Base-by-base conservation (phyloP, 2,113 vertebrate species). In the Apodemus speciosus region DNA sequence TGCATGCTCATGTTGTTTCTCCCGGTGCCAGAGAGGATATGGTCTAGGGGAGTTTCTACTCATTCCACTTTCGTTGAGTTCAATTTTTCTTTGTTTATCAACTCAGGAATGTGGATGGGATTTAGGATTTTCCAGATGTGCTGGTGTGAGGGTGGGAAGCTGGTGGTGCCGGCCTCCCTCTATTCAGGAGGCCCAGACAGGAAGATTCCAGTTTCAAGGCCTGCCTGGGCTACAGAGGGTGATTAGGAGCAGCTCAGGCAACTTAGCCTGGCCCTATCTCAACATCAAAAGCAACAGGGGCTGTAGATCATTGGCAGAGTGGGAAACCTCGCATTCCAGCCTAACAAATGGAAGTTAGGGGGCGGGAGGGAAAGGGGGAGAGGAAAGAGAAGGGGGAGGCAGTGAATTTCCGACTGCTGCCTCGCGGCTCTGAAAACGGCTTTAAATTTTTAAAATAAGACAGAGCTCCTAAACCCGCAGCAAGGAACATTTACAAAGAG, bases 1-100 rank as follows among this genome's bases (percentile, higher is more conserved):
- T n/a, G n/a, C n/a, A 92, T 64, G 40, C 76, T 85, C 91, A 40
- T 68, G 92, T 20, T 79, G 25, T 92, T 90, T 66, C 46, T 51
- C 73, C 27, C 7, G 56, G 46, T 5, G 7, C 35, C 18, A 0
- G 0, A 38, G 43, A 30, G 32, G 46, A 21, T 21, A 0, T 72
- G 23, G 38, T 30, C 27, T 23, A 13, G 58, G 71, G 16, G 9
- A 20, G 40, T 68, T 66, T 75, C 56, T 62, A 60, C 40, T 9
- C 10, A 62, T 49, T 23, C 62, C 7, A 16, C 23, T 7, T 66
- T 73, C 66, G 43, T 53, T 15, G 4, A 90, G 27, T 69, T 92
- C 49, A 8, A 1, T 35, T 64, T 89, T 68, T 32, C 53, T 88
- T 77, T 64, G 69, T 43, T 75, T 64, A 80, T n/a, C 10, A 32